phyloP scores from a whole-genome alignment of 2,113 vertebrate genomes.

The Prolemur simus region DNA sequence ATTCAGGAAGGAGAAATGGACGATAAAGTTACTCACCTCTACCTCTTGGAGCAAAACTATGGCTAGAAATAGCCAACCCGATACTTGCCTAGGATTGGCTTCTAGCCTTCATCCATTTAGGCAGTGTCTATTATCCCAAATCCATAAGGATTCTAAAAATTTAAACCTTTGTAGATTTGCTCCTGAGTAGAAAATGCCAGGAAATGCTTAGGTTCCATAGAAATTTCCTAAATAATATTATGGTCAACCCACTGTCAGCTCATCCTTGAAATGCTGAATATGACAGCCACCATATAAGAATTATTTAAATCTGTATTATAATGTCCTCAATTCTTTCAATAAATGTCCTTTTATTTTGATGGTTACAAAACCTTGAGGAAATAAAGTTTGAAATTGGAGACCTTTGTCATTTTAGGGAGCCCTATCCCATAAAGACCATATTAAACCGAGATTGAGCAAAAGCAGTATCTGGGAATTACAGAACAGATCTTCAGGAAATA shows the following conservation, averaged over 20 bases:
- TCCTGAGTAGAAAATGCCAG: slow-evolving; percentile 9
- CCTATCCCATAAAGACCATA: neutral
- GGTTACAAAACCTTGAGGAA: neutral
- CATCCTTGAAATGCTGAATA: neutral
- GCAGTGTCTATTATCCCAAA: neutral
- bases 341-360: neutral
- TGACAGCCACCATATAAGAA: neutral
- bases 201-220: slow-evolving; percentile 24
- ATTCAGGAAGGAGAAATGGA: neutral
- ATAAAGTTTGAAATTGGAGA: slow-evolving; percentile 1
- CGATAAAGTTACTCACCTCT: neutral
- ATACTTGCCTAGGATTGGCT: neutral
- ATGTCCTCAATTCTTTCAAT: neutral
- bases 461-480: neutral
- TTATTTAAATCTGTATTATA: neutral
- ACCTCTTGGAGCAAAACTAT: slow-evolving; percentile 6
- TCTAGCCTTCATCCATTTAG: slow-evolving; percentile 18
- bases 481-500: neutral
- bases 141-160: slow-evolving; percentile 10
- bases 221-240: slow-evolving; percentile 48
- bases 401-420: neutral
- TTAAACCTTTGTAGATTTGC: slow-evolving; percentile 27
- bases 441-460: neutral
- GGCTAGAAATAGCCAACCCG: neutral
- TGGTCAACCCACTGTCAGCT: neutral